Conservation (phyloP, 2,888 invertebrate genomes). For the Mesorhabditis sp. region DNA sequence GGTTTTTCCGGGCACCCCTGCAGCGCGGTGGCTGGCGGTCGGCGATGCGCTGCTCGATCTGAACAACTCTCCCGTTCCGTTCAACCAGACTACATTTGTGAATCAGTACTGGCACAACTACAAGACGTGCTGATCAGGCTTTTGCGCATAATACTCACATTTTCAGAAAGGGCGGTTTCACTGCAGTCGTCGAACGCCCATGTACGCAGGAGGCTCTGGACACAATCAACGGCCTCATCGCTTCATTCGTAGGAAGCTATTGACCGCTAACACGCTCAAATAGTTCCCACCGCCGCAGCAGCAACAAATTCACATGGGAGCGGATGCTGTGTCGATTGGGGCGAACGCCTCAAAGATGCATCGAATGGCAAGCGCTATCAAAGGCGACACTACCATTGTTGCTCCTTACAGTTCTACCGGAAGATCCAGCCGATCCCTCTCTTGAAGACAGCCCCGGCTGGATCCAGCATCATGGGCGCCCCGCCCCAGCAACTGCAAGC, state of each 20-base stretch:
- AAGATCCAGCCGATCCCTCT: not conserved
- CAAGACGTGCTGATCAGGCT: not conserved
- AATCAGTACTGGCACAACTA: not conserved
- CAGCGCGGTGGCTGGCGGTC: not conserved
- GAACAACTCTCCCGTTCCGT: not conserved
- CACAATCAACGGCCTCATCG: not conserved
- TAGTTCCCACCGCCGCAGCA: not conserved
- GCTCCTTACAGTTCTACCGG: not conserved
- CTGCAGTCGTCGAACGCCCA: not conserved
- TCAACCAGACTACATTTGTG: not conserved
- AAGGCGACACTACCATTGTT: not conserved
- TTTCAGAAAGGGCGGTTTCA: not conserved
- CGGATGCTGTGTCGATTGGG: conserved; percentile 1
- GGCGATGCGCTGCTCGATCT: conserved; percentile 4
- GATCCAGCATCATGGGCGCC: not conserved
- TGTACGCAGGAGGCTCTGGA: not conserved
- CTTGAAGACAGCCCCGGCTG: not conserved
- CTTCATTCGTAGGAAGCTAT: not conserved
- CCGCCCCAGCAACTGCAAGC: too few species aligned
- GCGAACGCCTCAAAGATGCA: not conserved
- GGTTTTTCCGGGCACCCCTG: not conserved
- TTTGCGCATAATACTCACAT: not conserved
- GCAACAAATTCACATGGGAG: not conserved
- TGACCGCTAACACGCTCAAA: not conserved
- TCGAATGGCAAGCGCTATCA: not conserved